Conservation (phyloP, 2,888 invertebrate species). For the Beris chalybata region DNA sequence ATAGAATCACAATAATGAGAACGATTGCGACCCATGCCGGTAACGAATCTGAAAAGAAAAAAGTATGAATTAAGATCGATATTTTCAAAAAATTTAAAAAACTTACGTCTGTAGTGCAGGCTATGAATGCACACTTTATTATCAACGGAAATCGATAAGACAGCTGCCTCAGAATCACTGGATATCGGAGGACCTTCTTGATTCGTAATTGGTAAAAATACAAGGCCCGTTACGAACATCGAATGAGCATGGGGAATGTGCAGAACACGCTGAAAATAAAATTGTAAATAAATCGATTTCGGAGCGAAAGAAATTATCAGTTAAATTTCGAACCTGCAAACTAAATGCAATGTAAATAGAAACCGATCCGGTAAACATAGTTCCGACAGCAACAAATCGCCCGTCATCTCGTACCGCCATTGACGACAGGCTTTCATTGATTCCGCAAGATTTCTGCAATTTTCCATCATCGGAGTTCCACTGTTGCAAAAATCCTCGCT, state of each 20-base stretch:
- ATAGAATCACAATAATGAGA: constrained; percentile 73
- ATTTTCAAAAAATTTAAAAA: constrained; percentile 4
- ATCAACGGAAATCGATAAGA: constrained; percentile 94
- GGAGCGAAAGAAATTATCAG: too few relatives aligned
- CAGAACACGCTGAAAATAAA: constrained; percentile 69
- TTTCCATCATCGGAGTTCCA: constrained; percentile 72
- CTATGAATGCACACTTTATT: constrained; percentile 89
- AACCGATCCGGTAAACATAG: constrained; percentile 91
- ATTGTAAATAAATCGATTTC: background rate
- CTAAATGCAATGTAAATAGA: constrained; percentile 90
- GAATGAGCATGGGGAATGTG: constrained; percentile 85
- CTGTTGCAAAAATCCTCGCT: constrained; percentile 73
- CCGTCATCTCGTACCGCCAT: constrained; percentile 90
- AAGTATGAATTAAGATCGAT: background rate
- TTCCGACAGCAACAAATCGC: constrained; percentile 87
- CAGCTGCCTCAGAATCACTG: constrained; percentile 79
- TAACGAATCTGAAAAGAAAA: constrained; percentile 68
- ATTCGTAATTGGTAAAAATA: constrained; percentile 79
- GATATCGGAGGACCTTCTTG: constrained; percentile 72
- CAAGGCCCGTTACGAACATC: constrained; percentile 96
- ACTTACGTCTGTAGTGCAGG: constrained; percentile 77
- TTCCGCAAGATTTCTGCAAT: constrained; percentile 62
- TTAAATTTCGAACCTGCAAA: constrained; percentile 66
- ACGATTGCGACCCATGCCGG: constrained; percentile 80
- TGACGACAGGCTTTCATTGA: constrained; percentile 78